phyloP scores from a whole-genome alignment of 2,888 invertebrate species.

The Idaea straminata region DNA sequence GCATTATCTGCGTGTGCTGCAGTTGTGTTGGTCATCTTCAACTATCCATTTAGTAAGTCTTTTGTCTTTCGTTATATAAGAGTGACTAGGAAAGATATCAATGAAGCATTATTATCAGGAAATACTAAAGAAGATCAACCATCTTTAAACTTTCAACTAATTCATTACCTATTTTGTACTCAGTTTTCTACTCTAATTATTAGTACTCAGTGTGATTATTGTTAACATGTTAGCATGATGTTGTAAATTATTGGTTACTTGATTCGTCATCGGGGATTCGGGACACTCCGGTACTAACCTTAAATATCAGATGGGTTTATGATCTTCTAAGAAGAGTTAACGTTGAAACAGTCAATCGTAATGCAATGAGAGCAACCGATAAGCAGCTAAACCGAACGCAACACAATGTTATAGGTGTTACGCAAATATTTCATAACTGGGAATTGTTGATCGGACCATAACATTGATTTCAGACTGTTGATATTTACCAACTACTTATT shows the following conservation, averaged over 20 bases:
- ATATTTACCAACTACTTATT: no score
- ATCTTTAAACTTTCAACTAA: no score
- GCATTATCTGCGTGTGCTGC: slow-evolving; percentile 88
- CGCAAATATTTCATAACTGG: slow-evolving; percentile 33
- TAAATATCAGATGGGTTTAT: neutral
- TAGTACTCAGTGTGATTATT: no score
- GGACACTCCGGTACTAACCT: no score
- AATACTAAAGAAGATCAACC: no score
- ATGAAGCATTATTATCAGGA: no score
- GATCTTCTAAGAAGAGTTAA: neutral
- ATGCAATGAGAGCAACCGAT: slow-evolving; percentile 35
- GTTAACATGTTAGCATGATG: no score
- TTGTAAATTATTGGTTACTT: no score
- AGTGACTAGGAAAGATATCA: no score
- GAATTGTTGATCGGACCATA: slow-evolving; percentile 24
- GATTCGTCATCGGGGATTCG: no score
- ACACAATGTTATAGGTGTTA: slow-evolving; percentile 29
- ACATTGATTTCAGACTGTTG: slow-evolving; percentile 17
- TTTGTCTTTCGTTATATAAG: neutral
- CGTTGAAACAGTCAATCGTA: slow-evolving; percentile 21
- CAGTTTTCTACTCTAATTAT: no score
- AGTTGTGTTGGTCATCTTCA: slow-evolving; percentile 84
- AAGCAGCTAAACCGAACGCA: slow-evolving; percentile 19
- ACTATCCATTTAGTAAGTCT: slow-evolving; percentile 87
- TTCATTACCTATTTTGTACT: no score